Conservation (phyloP, 2,888 invertebrate genomes). For the Melieria omissa region DNA sequence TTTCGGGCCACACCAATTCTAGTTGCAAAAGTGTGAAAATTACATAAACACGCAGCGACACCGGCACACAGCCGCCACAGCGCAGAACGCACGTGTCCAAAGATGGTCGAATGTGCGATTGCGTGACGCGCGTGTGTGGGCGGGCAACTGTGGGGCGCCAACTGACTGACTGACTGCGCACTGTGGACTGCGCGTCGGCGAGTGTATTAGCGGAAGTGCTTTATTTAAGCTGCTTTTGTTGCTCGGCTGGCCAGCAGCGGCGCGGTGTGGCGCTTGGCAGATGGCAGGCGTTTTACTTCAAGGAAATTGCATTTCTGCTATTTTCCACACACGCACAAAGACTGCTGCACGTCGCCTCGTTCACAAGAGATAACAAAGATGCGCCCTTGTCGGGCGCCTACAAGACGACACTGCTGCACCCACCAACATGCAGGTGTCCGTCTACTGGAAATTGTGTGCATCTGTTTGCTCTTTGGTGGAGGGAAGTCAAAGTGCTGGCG, state of each 20-base stretch:
- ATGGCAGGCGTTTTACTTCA: conserved; percentile 60
- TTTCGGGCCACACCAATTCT: conserved; percentile 56
- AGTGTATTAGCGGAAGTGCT: conserved; percentile 60
- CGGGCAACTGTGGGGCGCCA: too few relatives aligned
- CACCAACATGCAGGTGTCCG: too few relatives aligned
- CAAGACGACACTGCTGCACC: too few relatives aligned
- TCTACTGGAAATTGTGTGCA: too few relatives aligned
- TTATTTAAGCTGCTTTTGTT: conserved; percentile 54
- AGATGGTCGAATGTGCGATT: too few relatives aligned
- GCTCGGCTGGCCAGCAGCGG: conserved; percentile 42
- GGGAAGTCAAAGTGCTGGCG: too few relatives aligned
- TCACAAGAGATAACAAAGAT: too few relatives aligned
- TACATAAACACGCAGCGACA: conserved; percentile 13
- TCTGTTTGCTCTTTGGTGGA: too few relatives aligned
- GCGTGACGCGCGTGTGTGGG: too few relatives aligned
- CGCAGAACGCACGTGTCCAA: too few relatives aligned
- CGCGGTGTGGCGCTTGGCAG: conserved; percentile 41
- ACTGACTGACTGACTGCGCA: neutral
- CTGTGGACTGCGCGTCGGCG: conserved; percentile 46
- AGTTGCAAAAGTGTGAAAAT: conserved; percentile 54
- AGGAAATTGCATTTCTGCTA: conserved; percentile 60
- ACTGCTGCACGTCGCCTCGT: too few relatives aligned
- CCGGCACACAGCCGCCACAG: neutral
- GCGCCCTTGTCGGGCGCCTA: too few relatives aligned
- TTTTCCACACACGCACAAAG: conserved; percentile 52